These are phyloP conservation scores for Cyprinodon tularosa DNA, from an alignment of 2,113 vertebrate genomes.

Conservation along the genomic window DNA sequence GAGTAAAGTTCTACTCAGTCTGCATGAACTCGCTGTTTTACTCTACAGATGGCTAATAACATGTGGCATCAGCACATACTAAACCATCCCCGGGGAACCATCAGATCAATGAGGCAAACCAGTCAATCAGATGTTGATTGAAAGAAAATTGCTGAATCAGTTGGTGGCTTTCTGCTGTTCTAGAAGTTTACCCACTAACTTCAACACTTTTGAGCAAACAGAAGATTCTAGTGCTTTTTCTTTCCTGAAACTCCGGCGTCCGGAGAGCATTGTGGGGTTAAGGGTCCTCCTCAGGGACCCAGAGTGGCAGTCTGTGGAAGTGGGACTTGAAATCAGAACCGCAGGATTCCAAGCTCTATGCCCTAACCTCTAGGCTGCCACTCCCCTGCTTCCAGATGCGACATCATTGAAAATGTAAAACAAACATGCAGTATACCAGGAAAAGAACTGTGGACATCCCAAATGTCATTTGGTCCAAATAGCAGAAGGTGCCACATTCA, in stretches of 20 bases:
- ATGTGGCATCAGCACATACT: conserved; percentile 45
- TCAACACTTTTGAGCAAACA: not conserved
- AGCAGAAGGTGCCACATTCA: too few relatives aligned
- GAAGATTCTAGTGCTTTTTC: not conserved
- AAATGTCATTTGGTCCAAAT: too few relatives aligned
- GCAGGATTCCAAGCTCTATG: too few relatives aligned
- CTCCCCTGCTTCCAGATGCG: too few relatives aligned
- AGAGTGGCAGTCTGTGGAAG: too few relatives aligned
- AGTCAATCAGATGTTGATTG: conserved; percentile 55
- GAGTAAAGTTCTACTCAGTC: not conserved
- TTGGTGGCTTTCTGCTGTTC: conserved; percentile 20
- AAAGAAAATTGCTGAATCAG: conserved; percentile 44
- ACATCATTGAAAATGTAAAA: too few relatives aligned
- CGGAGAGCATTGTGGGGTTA: too few relatives aligned
- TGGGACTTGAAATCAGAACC: too few relatives aligned
- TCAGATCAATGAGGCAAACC: conserved; percentile 54
- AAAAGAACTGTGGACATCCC: not conserved
- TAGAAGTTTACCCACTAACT: not conserved
- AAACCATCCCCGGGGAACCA: conserved; percentile 28
- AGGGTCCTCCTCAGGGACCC: too few relatives aligned
- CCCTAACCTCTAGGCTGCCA: too few relatives aligned
- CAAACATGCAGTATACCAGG: not conserved
- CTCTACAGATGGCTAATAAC: conserved; percentile 18
- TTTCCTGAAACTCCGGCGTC: too few relatives aligned
- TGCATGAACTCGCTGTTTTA: not conserved